These are phyloP conservation scores for Rhinoderma darwinii DNA, from an alignment of 2,113 vertebrate genomes.

Conservation along the genomic window DNA sequence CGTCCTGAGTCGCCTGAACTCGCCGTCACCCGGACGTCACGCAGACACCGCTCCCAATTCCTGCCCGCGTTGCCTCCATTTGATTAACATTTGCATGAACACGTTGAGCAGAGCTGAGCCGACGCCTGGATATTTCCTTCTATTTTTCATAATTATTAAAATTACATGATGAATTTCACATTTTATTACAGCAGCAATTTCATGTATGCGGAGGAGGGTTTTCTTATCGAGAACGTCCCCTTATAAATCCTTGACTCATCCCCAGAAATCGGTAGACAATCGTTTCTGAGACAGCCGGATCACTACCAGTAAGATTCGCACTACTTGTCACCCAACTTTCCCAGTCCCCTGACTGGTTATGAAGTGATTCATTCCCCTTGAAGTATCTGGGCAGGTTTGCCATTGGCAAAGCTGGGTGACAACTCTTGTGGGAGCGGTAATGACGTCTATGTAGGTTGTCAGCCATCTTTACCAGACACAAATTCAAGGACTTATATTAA, in stretches of 20 bases:
- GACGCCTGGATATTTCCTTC: neutral
- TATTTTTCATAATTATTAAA: neutral
- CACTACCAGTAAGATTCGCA: too few species aligned
- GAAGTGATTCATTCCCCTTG: too few species aligned
- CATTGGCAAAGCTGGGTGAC: neutral
- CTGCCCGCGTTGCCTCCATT: neutral
- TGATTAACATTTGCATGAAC: neutral
- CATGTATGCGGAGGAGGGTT: too few species aligned
- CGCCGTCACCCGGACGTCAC: neutral
- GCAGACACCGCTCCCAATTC: neutral
- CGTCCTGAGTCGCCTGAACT: neutral
- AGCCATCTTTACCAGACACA: too few species aligned
- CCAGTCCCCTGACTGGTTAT: too few species aligned
- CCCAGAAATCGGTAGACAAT: too few species aligned
- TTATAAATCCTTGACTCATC: neutral
- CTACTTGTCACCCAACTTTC: too few species aligned
- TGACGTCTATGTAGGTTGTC: too few species aligned
- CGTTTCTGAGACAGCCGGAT: too few species aligned
- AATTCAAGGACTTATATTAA: too few species aligned
- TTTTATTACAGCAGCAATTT: neutral
- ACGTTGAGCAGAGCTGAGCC: neutral
- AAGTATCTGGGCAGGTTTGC: too few species aligned
- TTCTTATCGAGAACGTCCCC: too few species aligned
- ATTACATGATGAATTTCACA: neutral
- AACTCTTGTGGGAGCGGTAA: neutral